A percentile compares a stretch with the other conserved stretches of the same genome.
Conservation (phyloP, 2,113 vertebrate species). For the Oreocharis arfaki region DNA sequence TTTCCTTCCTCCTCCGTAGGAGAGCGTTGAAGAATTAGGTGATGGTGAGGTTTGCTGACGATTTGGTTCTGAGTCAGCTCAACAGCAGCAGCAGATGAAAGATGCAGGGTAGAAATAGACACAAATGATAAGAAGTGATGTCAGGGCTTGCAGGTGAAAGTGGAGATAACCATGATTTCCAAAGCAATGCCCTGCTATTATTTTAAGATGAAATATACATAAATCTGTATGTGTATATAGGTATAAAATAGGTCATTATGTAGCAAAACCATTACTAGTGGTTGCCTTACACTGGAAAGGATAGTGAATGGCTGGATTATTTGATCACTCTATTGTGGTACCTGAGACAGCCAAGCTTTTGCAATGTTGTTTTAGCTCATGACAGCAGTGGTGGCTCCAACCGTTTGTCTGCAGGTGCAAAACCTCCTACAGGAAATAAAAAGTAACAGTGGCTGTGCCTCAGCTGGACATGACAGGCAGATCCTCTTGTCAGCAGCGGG, state of each 20-base stretch:
- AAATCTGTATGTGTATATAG: neutral
- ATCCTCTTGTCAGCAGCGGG: neutral
- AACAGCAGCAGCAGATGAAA: neutral
- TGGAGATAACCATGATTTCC: neutral
- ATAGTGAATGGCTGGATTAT: neutral
- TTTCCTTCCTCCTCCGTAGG: neutral
- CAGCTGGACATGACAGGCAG: neutral
- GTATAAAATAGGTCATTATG: neutral
- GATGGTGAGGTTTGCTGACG: neutral
- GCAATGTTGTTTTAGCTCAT: neutral
- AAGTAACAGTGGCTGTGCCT: neutral
- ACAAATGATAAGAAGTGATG: neutral
- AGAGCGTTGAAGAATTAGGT: neutral
- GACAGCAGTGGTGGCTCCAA: neutral
- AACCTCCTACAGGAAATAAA: neutral
- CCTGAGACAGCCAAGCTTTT: neutral
- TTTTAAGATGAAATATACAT: neutral
- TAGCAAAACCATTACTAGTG: neutral
- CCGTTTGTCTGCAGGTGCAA: neutral
- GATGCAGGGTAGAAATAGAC: neutral
- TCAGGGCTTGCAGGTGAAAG: neutral
- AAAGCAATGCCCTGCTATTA: neutral
- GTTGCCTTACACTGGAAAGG: neutral
- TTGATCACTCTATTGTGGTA: neutral
- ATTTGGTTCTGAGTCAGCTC: constrained; percentile 2